Evolutionary conservation across 1,140 invertebrate genomes (phyloP), one percentile per base, ranked within the genome.

Genomic region (Aplysia californica): DNA sequence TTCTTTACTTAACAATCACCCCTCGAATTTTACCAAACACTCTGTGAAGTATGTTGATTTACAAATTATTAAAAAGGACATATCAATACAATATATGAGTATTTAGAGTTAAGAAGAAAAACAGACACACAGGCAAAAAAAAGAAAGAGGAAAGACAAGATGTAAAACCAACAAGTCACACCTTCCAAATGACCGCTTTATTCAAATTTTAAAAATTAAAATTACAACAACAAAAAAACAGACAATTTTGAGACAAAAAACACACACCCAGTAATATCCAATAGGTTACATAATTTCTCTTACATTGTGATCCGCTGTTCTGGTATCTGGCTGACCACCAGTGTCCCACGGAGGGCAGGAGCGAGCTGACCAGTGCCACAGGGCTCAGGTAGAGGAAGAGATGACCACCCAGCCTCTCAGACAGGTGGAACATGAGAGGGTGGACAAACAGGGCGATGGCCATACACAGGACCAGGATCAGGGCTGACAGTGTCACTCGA

Each of bases 301-400:
- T 39, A 67, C 65, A 33, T 67, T 67, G 4, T 23, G 36, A n/a
- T 39, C n/a, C 5, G 2, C 2, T 39, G 36, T 2, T 33, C 20
- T 6, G 1, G 18, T 3, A 18, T 3, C 65, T 38, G 20, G 6
- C 5, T 39, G 65, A 67, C 6, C 35, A 23, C 65, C 36, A 35
- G n/a, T 38, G 41, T 2, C 44, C 36, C 23, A 50, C 1, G 21
- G 55, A 5, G 26, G 67, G 67, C 26, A 55, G 20, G 18, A 69
- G 23, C 3, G 67, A 69, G n/a, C 15, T 69, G 5, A 55, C 39
- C 31, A 69, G 23, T 2, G 35, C 67, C 5, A 50, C 39, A 5
- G 41, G 41, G 15, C 4, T 29, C 36, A 69, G n/a, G 41, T 69
- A 69, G n/a, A 69, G 67, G 23, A 69, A 69, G 26, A 69, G 26